Evolutionary conservation across 2,888 invertebrate genomes (phyloP).

Genomic region (Spatulosminthurus flaviceps): DNA sequence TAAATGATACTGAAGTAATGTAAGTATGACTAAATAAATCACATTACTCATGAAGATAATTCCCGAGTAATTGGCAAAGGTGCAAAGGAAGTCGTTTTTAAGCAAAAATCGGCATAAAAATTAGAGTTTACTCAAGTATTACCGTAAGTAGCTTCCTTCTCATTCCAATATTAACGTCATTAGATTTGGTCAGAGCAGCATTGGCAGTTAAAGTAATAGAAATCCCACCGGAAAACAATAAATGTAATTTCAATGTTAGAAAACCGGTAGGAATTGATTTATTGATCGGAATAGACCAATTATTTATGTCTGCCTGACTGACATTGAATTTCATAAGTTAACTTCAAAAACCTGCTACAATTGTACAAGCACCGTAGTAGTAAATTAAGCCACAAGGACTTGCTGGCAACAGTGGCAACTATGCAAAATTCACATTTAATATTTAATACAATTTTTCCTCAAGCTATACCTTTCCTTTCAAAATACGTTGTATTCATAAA

Average conservation of each 20-base stretch:
- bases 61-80: too few species aligned
- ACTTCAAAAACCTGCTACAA: not conserved
- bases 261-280: conserved; percentile 6
- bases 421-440: too few species aligned
- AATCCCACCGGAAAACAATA: conserved; percentile 15
- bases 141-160: conserved; percentile 24
- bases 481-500: too few species aligned
- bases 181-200: not conserved
- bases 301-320: not conserved
- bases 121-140: conserved; percentile 2
- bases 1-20: too few species aligned
- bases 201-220: conserved; percentile 3
- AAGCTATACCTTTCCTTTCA: too few species aligned
- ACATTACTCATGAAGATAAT: too few species aligned
- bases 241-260: not conserved
- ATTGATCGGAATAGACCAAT: conserved; percentile 3
- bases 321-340: not conserved
- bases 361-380: not conserved
- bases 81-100: too few species aligned
- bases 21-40: too few species aligned
- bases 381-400: too few species aligned
- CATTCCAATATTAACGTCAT: not conserved
- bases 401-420: too few species aligned
- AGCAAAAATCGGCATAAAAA: not conserved
- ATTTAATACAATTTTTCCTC: too few species aligned